Percentiles rank a stretch among this genome's conserved stretches.
phyloP scores from a whole-genome alignment of 2,113 vertebrate genomes.

The Dipodomys spectabilis region DNA sequence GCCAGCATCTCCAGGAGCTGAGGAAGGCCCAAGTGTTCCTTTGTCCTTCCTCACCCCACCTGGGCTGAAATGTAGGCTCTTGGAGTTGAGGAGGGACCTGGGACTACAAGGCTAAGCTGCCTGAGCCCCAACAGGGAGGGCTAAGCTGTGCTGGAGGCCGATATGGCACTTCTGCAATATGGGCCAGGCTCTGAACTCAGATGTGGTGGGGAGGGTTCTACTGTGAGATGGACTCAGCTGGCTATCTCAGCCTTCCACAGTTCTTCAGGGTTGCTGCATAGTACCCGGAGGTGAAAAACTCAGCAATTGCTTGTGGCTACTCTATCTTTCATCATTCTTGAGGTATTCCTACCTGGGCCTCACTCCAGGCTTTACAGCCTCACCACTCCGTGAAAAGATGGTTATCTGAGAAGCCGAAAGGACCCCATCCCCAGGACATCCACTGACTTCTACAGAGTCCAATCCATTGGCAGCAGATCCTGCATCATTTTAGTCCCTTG shows the following conservation, averaged over 20 bases:
- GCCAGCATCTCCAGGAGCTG: background rate
- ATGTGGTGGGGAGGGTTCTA: background rate
- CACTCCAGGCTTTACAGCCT: background rate
- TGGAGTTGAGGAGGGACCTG: background rate
- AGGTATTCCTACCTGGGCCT: background rate
- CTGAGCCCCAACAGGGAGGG: background rate
- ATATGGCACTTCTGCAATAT: background rate
- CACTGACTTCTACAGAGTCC: background rate
- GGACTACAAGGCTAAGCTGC: background rate
- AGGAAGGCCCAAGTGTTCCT: background rate
- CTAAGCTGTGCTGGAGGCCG: background rate
- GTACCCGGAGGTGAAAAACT: background rate
- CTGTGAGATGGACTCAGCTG: background rate
- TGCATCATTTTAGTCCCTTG: background rate
- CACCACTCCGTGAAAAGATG: background rate
- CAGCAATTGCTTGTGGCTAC: background rate
- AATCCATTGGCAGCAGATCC: background rate
- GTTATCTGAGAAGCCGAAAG: background rate
- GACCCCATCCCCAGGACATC: background rate
- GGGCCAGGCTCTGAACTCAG: background rate
- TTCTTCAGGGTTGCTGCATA: background rate
- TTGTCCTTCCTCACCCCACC: background rate
- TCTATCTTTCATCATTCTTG: background rate
- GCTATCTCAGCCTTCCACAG: background rate
- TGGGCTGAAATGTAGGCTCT: too few relatives aligned